Base-by-base conservation (phyloP, 2,113 vertebrate species). In the Melanerpes aurifrons region DNA sequence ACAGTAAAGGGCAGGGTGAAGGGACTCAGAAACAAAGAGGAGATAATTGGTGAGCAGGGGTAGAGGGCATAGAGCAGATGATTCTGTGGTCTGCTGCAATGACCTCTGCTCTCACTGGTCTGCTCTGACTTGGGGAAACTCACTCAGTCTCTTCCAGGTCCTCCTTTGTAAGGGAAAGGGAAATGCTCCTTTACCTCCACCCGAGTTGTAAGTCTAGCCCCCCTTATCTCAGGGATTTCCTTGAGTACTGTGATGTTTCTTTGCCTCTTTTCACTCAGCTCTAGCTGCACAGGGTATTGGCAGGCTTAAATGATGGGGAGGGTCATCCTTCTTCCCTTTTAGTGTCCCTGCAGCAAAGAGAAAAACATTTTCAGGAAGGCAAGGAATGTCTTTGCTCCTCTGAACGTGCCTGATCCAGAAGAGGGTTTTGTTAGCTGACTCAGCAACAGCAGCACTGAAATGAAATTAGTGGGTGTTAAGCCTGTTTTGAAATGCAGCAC, bases 391-490 rank as follows among this genome's bases (percentile, higher is more conserved):
- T 87, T 45, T 72, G n/a, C 67, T 76, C 62, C 63, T 73, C 67
- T 90, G 71, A 84, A 69, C 1, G 8, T 89, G 89, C 81, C 63
- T 69, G 84, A 59, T 67, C 48, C 35, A 84, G 70, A 29, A 47
- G 53, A 79, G 40, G 26, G 26, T 40, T 89, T 35, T 26, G 81
- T 73, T 90, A 96, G 81, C 93, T 96, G 92, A 93, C 83, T 96
- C 94, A 96, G 92, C 92, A 81, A 73, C 59, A 89, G 81, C 89
- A 92, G 81, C 77, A 47, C 83, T 63, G 83, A 83, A 94, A 95
- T 93, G 48, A 90, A 89, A 96, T 96, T 92, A 93, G 88, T 35
- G 72, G 81, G 92, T 95, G 96, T 90, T 93, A 95, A 96, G 92
- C 90, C 86, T 95, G 63, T 96, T 95, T 72, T 90, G 89, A 94